Base-by-base conservation (phyloP, 2,797 vertebrate species). In the Amblyraja radiata region DNA sequence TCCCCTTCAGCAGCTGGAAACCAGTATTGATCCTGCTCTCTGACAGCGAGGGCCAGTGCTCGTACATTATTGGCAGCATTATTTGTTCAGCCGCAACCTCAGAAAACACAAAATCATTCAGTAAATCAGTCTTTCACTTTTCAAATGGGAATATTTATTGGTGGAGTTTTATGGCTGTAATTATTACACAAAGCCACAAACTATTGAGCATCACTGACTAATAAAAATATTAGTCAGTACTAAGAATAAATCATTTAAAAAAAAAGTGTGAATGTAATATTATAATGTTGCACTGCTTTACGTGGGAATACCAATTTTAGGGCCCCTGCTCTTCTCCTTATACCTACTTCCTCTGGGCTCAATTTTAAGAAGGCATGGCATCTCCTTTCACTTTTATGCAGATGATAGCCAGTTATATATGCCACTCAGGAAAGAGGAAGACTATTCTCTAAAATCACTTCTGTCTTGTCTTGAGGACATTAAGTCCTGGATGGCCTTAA, bases 11-110 rank as follows among this genome's bases (percentile, higher is more conserved):
- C 65, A 76, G 25, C 90, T 92, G 71, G 90, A 28, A 71, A 92
- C 68, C 46, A 92, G 61, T 92, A 92, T 92, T 92, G 90, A 76
- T 76, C 71, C 6, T n/a, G 68, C 71, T 92, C 32, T 76, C 5
- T 36, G 68, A 54, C 21, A 54, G 36, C 68, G 4, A 74, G 1
- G 21, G 36, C 36, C 36, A 91, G 28, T 58, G 4, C 11, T 76
- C 39, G 16, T 39, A 54, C 71, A 76, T 46, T 54, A 74, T 54
- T 92, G 71, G 71, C 71, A 76, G 65, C 5, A 76, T 32, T 54
- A 6, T 2, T 54, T 54, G 13, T 23, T 76, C 71, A 76, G 36
- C 23, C n/a, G 58, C 71, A 76, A 92, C 23, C 71, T 58, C 39
- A 76, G 3, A 58, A 92, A 25, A 79, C 71, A 74, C 74, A 91